These are phyloP conservation scores for Oryzias melastigma DNA, from an alignment of 2,113 vertebrate species.

Conservation along the genomic window DNA sequence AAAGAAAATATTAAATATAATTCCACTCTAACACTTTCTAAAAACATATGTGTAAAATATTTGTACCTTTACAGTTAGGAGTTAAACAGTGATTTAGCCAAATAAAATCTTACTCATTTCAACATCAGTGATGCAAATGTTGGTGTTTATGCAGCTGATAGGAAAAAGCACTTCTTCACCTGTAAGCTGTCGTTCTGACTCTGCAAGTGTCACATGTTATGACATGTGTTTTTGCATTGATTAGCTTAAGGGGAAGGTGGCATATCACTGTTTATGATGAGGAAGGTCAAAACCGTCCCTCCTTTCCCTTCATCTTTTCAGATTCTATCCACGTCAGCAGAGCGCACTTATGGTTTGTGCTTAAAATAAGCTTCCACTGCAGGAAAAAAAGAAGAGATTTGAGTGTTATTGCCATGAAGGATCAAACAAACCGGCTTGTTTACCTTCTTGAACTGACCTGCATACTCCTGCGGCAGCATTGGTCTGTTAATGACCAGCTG, in stretches of 20 bases:
- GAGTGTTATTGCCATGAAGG: neutral
- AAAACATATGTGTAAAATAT: no score
- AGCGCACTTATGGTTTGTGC: slow-evolving; percentile 77
- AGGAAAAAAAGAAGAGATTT: slow-evolving; percentile 21
- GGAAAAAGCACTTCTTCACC: neutral
- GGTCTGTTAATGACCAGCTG: slow-evolving; percentile 85
- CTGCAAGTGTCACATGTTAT: slow-evolving; percentile 9
- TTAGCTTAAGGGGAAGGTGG: neutral
- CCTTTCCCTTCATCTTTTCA: neutral
- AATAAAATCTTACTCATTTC: no score
- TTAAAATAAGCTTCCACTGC: slow-evolving; percentile 97
- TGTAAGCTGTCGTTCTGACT: slow-evolving; percentile 35
- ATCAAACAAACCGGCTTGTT: neutral
- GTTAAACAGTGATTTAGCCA: no score
- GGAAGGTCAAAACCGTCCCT: slow-evolving; percentile 7
- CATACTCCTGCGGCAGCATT: slow-evolving; percentile 95
- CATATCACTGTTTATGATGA: neutral
- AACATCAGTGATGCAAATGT: no score
- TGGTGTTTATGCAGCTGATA: no score
- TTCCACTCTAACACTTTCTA: no score
- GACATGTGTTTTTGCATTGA: slow-evolving; percentile 22
- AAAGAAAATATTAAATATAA: no score
- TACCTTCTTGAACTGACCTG: slow-evolving; percentile 74
- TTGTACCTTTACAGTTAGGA: no score
- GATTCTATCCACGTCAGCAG: neutral